Evolutionary conservation across 92 coral and sea anemone genomes (phyloP), one percentile per base, ranked within the genome.

Genomic region (Paragorgia papillata): DNA sequence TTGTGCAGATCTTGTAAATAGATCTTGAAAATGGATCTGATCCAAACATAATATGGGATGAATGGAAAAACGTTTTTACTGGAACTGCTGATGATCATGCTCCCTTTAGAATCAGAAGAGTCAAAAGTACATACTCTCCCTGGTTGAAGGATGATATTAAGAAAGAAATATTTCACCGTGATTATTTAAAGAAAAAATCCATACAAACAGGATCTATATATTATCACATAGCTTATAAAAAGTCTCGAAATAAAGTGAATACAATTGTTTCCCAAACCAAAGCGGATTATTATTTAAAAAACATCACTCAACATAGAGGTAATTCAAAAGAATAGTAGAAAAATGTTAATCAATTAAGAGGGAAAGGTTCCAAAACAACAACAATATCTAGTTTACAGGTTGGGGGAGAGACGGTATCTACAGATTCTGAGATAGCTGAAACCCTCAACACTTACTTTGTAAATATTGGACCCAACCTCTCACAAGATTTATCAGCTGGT

Each of bases 121-220:
- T 40, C 30, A 62, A 34, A 62, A n/a, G 24, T 62, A 15, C 34
- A 28, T 41, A 28, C 24, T 21, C 68, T 7, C 51, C 73, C 13
- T 65, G 73, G 73, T n/a, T 65, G 53, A 65, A 49, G 6, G 37
- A 32, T 13, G 73, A 65, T 2, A 65, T 65, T 39, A 35, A 65
- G 19, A 34, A 65, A 20, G 26, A 2, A 3, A 65, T 32, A 43
- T 32, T 32, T 40, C 51, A 65, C 37, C 27, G 73, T 20, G 73
- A 65, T 30, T 65, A 65, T 40, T 40, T 65, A 40, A 17, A 34
- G 46, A 25, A 35, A 15, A 65, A 35, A 65, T 39, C 54, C 12
- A 65, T 44, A 7, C 51, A 25, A n/a, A 35, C 54, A 7, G 46
- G 35, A 17, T 65, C 73, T 32, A 14, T 26, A 25, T 19, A 65